Evolutionary conservation across 2,888 invertebrate genomes (phyloP).

Genomic region (Sesia bembeciformis): DNA sequence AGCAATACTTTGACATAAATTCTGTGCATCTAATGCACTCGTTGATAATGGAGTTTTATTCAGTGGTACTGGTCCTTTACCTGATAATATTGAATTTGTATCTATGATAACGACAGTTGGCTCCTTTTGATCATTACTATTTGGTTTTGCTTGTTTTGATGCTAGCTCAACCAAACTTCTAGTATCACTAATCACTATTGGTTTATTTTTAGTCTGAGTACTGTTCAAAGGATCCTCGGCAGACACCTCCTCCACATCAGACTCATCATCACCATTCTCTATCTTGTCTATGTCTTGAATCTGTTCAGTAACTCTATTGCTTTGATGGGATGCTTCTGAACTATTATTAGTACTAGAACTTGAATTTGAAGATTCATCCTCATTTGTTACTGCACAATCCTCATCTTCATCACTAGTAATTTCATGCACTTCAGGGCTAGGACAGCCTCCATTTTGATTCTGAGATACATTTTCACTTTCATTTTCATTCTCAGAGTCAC

Average conservation of each 20-base stretch:
- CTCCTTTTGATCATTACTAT: slow-evolving; percentile 74
- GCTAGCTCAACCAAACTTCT: slow-evolving; percentile 82
- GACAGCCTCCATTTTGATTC: slow-evolving; percentile 55
- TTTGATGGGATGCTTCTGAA: slow-evolving; percentile 72
- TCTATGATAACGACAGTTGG: slow-evolving; percentile 89
- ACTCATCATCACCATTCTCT: slow-evolving; percentile 75
- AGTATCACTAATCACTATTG: slow-evolving; percentile 83
- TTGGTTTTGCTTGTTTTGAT: slow-evolving; percentile 64
- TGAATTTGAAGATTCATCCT: slow-evolving; percentile 72
- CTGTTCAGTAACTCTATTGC: slow-evolving; percentile 67
- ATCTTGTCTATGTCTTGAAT: slow-evolving; percentile 65
- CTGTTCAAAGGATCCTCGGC: slow-evolving; percentile 79
- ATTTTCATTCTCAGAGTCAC: slow-evolving; percentile 52
- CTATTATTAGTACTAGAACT: slow-evolving; percentile 70
- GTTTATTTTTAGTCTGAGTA: slow-evolving; percentile 43
- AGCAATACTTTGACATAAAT: slow-evolving; percentile 64
- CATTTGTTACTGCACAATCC: slow-evolving; percentile 68
- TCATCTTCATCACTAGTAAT: slow-evolving; percentile 75
- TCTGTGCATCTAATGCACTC: slow-evolving; percentile 44
- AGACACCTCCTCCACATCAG: slow-evolving; percentile 79
- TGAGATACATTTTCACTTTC: slow-evolving; percentile 37
- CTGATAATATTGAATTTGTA: slow-evolving; percentile 80
- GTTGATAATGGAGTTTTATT: slow-evolving; percentile 28
- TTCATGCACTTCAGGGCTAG: slow-evolving; percentile 67
- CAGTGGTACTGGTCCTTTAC: slow-evolving; percentile 32